phyloP scores from a whole-genome alignment of 2,113 vertebrate species.

The Hucho hucho region DNA sequence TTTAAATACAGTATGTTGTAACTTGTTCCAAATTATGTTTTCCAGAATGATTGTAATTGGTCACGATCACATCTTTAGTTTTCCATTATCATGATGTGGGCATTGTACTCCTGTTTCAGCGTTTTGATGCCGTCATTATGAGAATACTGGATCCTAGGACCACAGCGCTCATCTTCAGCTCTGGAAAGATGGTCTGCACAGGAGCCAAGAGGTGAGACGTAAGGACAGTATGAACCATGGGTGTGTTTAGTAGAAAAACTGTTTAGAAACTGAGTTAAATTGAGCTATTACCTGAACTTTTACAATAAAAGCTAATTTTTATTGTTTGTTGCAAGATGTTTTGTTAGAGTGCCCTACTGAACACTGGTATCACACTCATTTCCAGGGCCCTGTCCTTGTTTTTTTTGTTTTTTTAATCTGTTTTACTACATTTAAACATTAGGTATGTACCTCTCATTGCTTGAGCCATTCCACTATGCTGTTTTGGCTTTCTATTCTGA shows the following conservation, averaged over 20 bases:
- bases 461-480: neutral
- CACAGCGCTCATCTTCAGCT: conserved; percentile 96
- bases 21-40: too few species aligned
- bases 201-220: conserved; percentile 91
- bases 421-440: neutral
- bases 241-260: neutral
- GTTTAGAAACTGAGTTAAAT: too few species aligned
- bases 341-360: too few species aligned
- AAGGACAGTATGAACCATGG: neutral
- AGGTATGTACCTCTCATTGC: neutral
- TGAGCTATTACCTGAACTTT: too few species aligned
- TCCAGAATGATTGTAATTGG: neutral
- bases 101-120: conserved; percentile 64
- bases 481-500: conserved; percentile 1
- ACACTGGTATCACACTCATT: neutral
- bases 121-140: conserved; percentile 98
- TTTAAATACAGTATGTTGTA: neutral
- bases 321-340: too few species aligned
- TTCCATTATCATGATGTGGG: neutral
- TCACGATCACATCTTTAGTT: neutral
- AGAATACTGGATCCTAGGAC: conserved; percentile 93
- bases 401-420: neutral
- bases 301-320: too few species aligned
- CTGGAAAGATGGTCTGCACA: conserved; percentile 98
- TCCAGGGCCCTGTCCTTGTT: neutral